A percentile compares a stretch with the other conserved stretches of the same genome.
phyloP scores from a whole-genome alignment of 2,888 invertebrate genomes.

The Caenorhabditis japonica region DNA sequence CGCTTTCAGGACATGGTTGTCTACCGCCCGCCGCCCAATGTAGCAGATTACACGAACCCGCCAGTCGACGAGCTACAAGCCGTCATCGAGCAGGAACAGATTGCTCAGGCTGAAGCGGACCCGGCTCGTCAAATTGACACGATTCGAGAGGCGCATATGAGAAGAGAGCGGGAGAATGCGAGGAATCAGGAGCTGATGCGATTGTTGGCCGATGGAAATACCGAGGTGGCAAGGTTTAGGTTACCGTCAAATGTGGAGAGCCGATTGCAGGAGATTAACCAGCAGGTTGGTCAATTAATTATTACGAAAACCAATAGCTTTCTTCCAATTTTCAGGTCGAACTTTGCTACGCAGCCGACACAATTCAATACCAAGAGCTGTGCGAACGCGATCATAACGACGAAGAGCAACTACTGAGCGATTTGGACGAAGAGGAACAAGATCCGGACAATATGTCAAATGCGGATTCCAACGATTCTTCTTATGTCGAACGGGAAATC shows the following conservation, averaged over 20 bases:
- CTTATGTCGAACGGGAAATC: conserved; percentile 5
- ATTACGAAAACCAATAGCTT: too few relatives aligned
- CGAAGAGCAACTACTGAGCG: not conserved
- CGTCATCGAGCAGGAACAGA: conserved; percentile 10
- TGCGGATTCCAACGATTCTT: conserved; percentile 19
- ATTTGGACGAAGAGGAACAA: conserved; percentile 1
- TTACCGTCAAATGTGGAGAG: not conserved
- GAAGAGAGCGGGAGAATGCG: conserved; percentile 23
- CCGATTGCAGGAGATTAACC: too few relatives aligned
- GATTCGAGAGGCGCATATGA: conserved; percentile 17
- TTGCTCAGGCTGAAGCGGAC: conserved; percentile 16
- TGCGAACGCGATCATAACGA: not conserved
- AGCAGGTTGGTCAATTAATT: too few relatives aligned
- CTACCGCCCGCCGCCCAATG: conserved; percentile 10
- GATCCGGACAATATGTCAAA: not conserved
- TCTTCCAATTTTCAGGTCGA: too few relatives aligned
- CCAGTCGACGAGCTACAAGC: not conserved
- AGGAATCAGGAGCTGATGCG: conserved; percentile 18
- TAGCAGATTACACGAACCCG: not conserved
- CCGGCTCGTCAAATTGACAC: conserved; percentile 4
- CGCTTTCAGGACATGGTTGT: conserved; percentile 45
- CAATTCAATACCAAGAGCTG: too few relatives aligned
- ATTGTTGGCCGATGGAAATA: not conserved
- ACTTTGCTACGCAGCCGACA: too few relatives aligned
- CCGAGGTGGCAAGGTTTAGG: not conserved